phyloP scores from a whole-genome alignment of 2,888 invertebrate species.

The Callosobruchus maculatus region DNA sequence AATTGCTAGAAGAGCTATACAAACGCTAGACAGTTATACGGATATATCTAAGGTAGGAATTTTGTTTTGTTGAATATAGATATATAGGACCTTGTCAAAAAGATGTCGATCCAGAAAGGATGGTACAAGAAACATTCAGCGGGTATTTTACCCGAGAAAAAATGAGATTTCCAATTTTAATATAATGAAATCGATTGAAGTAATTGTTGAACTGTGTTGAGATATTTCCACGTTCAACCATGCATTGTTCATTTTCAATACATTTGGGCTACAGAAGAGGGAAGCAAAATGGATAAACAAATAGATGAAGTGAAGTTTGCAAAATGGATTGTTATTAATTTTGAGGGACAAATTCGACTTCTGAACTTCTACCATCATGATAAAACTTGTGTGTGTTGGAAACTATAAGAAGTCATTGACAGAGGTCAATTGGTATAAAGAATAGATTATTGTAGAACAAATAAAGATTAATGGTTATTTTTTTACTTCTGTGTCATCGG shows the following conservation, averaged over 20 bases:
- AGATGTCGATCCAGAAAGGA: conserved; percentile 18
- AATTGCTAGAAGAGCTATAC: too few species aligned
- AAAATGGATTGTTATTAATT: too few species aligned
- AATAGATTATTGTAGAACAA: too few species aligned
- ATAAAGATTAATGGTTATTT: too few species aligned
- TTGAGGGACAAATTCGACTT: too few species aligned
- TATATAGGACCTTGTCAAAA: conserved; percentile 6
- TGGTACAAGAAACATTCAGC: conserved; percentile 2
- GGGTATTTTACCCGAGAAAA: neutral
- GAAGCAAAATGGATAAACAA: too few species aligned
- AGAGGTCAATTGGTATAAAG: too few species aligned
- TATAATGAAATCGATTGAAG: neutral
- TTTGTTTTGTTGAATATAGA: conserved; percentile 19
- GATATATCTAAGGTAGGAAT: conserved; percentile 6
- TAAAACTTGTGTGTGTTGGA: too few species aligned
- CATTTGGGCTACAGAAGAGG: neutral
- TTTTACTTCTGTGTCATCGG: too few species aligned
- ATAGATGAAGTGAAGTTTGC: too few species aligned
- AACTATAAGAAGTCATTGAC: too few species aligned
- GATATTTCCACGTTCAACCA: neutral
- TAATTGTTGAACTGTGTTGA: neutral
- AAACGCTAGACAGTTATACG: neutral
- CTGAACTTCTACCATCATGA: too few species aligned
- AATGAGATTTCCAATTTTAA: neutral
- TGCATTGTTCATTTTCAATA: neutral